A percentile compares a stretch with the other conserved stretches of the same genome.
These are phyloP conservation scores for Mergus octosetaceus DNA, from an alignment of 2,797 vertebrate species.

Conservation along the genomic window DNA sequence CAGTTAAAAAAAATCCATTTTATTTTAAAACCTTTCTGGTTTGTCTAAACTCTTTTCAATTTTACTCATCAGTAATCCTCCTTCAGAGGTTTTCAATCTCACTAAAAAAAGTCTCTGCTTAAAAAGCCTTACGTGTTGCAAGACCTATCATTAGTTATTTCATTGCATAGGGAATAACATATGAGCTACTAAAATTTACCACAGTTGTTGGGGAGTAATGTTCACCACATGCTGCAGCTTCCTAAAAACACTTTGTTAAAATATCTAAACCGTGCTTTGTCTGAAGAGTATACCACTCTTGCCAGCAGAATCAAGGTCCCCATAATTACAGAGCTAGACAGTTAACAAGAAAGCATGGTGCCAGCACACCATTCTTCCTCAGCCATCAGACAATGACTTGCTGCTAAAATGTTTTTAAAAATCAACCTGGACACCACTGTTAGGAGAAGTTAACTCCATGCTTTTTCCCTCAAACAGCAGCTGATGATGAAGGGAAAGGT, in stretches of 20 bases:
- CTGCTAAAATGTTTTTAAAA: slow-evolving; percentile 27
- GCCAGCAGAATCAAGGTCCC: neutral
- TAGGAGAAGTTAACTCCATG: neutral
- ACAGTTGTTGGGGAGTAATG: slow-evolving; percentile 35
- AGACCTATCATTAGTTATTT: slow-evolving; percentile 64
- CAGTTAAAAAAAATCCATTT: slow-evolving; percentile 7
- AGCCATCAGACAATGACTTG: slow-evolving; percentile 11
- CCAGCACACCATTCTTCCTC: neutral
- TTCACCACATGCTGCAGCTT: slow-evolving; percentile 32
- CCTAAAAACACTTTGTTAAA: slow-evolving; percentile 24
- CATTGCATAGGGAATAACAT: slow-evolving; percentile 77
- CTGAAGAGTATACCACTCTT: neutral
- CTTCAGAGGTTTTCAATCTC: slow-evolving; percentile 8
- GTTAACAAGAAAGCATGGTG: neutral
- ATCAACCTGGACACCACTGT: neutral
- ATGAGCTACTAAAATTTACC: slow-evolving; percentile 55
- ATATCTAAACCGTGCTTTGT: neutral
- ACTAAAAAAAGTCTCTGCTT: slow-evolving; percentile 47
- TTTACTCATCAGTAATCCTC: neutral
- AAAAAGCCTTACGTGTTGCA: slow-evolving; percentile 52
- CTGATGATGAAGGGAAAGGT: slow-evolving; percentile 10
- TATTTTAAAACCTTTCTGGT: slow-evolving; percentile 29
- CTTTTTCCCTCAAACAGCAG: slow-evolving; percentile 47
- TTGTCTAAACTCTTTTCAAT: neutral
- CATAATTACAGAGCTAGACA: neutral